phyloP scores from a whole-genome alignment of 2,888 invertebrate species.

The Phrixothrix hirtus region DNA sequence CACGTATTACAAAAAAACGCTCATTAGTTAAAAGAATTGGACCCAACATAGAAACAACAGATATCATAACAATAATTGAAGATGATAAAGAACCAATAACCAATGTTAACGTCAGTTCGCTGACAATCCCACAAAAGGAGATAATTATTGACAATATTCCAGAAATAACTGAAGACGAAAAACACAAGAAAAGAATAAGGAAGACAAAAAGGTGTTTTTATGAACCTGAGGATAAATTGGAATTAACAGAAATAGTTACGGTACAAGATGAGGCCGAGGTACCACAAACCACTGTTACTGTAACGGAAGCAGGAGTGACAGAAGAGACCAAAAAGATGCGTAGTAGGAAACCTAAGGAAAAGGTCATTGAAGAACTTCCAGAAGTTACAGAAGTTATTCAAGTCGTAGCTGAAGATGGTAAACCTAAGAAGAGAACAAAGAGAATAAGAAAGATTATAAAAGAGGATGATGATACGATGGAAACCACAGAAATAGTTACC shows the following conservation, averaged over 20 bases:
- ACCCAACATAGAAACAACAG: constrained; percentile 38
- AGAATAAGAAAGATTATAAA: constrained; percentile 34
- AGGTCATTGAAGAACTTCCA: constrained; percentile 14
- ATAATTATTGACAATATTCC: constrained; percentile 34
- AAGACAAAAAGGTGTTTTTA: constrained; percentile 45
- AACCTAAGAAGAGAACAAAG: constrained; percentile 38
- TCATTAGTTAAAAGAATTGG: constrained; percentile 38
- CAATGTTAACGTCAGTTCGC: constrained; percentile 5
- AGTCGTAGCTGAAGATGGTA: constrained; percentile 39
- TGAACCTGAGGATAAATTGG: constrained; percentile 40
- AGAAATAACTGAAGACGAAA: constrained; percentile 45
- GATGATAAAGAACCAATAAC: constrained; percentile 44
- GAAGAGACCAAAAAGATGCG: constrained; percentile 33
- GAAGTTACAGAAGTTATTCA: constrained; percentile 39
- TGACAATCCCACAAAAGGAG: too few relatives aligned
- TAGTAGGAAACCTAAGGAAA: constrained; percentile 22
- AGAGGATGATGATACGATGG: constrained; percentile 52
- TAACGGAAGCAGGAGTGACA: constrained; percentile 37
- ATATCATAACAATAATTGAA: constrained; percentile 44
- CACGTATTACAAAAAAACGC: constrained; percentile 45
- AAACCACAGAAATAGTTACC: constrained; percentile 55
- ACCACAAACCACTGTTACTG: constrained; percentile 52
- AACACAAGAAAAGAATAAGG: constrained; percentile 47
- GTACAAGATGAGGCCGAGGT: constrained; percentile 49
- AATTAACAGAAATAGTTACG: constrained; percentile 49